Conservation (phyloP, 2,888 invertebrate species). For the Micoletzkya japonica region DNA sequence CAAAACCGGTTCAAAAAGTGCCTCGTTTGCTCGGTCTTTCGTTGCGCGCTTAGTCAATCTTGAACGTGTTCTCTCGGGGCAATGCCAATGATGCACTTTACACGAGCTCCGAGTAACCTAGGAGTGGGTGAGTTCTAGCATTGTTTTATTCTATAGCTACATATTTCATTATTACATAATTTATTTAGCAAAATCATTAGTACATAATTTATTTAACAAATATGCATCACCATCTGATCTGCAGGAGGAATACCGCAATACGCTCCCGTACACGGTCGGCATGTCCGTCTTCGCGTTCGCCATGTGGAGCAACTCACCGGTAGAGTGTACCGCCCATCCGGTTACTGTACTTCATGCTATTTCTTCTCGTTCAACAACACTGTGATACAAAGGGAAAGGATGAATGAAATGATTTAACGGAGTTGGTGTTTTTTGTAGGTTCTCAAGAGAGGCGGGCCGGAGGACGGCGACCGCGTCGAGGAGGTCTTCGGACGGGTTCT, state of each 20-base stretch:
- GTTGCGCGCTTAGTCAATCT: no score
- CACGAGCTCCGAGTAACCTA: no score
- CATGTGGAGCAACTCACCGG: slow-evolving; percentile 27
- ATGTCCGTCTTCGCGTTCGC: slow-evolving; percentile 26
- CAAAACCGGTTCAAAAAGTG: no score
- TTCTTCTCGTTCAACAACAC: no score
- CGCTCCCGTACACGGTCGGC: slow-evolving; percentile 14
- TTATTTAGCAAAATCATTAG: background rate
- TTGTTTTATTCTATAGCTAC: background rate
- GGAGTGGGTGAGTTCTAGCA: no score
- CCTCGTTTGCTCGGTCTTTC: no score
- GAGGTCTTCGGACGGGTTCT: slow-evolving; percentile 2
- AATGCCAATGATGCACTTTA: no score
- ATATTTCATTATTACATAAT: background rate
- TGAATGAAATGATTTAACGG: background rate
- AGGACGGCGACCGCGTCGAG: background rate
- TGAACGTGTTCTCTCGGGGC: no score
- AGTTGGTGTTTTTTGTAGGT: background rate
- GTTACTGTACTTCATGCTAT: background rate
- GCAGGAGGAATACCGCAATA: slow-evolving; percentile 14
- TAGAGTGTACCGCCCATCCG: no score
- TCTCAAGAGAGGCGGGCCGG: slow-evolving; percentile 1
- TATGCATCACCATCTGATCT: background rate
- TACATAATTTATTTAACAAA: background rate
- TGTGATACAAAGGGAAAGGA: background rate